Evolutionary conservation across 2,888 invertebrate species (phyloP), one percentile per base, ranked within the genome.

Genomic region (Drosophila niveifrons): DNA sequence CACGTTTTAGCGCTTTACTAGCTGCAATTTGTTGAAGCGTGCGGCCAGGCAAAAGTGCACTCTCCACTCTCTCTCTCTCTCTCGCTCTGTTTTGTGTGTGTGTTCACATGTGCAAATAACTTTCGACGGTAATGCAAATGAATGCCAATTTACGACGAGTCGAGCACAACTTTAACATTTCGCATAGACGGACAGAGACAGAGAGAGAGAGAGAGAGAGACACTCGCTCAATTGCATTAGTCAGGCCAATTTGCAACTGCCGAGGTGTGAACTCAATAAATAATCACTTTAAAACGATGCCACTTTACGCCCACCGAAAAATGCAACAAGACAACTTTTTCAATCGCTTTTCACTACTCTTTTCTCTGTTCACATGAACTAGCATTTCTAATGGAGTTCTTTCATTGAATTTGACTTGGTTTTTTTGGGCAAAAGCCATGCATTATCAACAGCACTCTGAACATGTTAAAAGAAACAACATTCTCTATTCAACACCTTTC

Each of bases 71-170:
- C 23, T 23, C 23, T 23, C 23, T 23, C 6, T 23, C 23, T 23
- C 23, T 23, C 23, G 6, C 23, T 23, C 23, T 6, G 23, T 23
- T 23, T 0, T 6, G 18, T 18, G 23, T 23, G 23, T 41, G 9
- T 41, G 39, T 15, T 15, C 80, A 81, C 86, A 85, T 86, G 82
- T 80, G 85, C 82, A 82, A 86, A 78, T 86, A 83, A 79, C 80
- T 87, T 74, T 79, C 55, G 74, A 82, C 73, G 79, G 85, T 86
- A 88, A 88, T 76, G 87, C 87, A 86, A 86, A 86, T 88, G 83
- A 88, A 88, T 88, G 87, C 79, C 84, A 87, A 88, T 87, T 87
- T 86, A 74, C 78, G 71, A 73, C 75, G 71, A 73, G 41, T 18
- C 34, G 36, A 34, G 13, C 46, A 47, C 15, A 51, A 65, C 23